Evolutionary conservation across 2,113 vertebrate species (phyloP), one percentile per base, ranked within the genome.

Genomic region (Mesitornis unicolor): DNA sequence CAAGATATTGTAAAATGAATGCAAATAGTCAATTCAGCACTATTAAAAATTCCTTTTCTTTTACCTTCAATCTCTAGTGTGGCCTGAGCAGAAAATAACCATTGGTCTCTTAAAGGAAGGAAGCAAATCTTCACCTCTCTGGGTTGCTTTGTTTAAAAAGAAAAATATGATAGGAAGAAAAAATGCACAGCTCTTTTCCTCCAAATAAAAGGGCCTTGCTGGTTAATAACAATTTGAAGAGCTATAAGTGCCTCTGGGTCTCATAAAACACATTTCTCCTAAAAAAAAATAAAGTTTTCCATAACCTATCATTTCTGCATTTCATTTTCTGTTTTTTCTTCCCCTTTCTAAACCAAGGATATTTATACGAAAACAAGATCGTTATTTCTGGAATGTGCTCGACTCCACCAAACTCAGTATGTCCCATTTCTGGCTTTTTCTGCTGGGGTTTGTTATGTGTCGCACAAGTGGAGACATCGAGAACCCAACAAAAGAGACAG

Each of bases 1-100:
- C 85, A 97, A 93, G 96, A 94, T 92, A 95, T 25, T 53, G 92
- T 60, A 97, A 93, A 97, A 95, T 85, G 94, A 87, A 97, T 54
- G 28, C 86, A 93, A 97, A 94, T 45, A 96, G 91, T 92, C 84
- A 96, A 95, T 95, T 89, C 95, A 89, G 75, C 31, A 71, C 67
- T 93, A 90, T 88, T 95, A 82, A 96, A 90, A 94, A 96, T 93
- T 85, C 33, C 15, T 91, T 70, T 82, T 95, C 78, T 94, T 87
- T 91, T 68, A 67, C 6, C 28, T 40, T 87, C 48, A 84, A 26
- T 90, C 56, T 96, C 83, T 87, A 71, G 43, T 14, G 31, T 77
- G 59, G 57, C 61, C 17, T 65, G 28, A 81, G 68, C 69, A 96
- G 85, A 96, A 95, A 95, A 93, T 36, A 71, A 77, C 40, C 47